Evolutionary conservation across 2,113 vertebrate genomes (phyloP), one percentile per base, ranked within the genome.

Genomic region (Psettodes erumei): DNA sequence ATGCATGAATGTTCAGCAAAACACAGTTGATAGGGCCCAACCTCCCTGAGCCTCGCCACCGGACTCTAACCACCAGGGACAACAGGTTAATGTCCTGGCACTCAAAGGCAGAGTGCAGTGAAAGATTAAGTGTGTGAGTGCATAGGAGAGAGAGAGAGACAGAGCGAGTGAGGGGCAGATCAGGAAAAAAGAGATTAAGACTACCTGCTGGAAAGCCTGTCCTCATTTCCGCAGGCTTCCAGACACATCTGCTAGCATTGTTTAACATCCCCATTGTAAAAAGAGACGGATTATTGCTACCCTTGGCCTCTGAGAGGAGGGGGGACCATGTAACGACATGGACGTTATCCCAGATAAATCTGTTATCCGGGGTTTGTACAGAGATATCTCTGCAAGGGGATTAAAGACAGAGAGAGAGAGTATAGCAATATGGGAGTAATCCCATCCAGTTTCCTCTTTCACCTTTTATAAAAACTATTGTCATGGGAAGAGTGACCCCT

Each of bases 281-380:
- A 68, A 73, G 84, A 81, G 73, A 55, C 12, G 43, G 90, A 92
- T 91, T 93, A 90, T 81, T 79, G 71, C 55, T 82, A 79, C 78
- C 60, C 30, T 10, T 59, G 81, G 72, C 67, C 83, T 82, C 55
- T 28, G 76, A 85, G 81, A 77, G 79, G 73, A 74, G 54, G 68
- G 71, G 62, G 66, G 72, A 65, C 74, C 11, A 10, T 88, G 90
- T 77, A 85, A 82, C 77, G 8, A 81, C 89, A 85, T 47, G 54
- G 75, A 86, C 43, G 53, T 90, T 84, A 91, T 91, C 91, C 87
- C 76, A 73, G 89, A 93, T 90, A 92, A 91, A 92, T 90, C 90
- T 91, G 89, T 91, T 89, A 88, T 86, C 85, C 83, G 13, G 61
- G 59, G 62, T 88, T 82, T 83, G 81, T 75, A 47, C 75, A 65